phyloP scores from a whole-genome alignment of 1,140 invertebrate genomes.

The Drosophila kohkoa region DNA sequence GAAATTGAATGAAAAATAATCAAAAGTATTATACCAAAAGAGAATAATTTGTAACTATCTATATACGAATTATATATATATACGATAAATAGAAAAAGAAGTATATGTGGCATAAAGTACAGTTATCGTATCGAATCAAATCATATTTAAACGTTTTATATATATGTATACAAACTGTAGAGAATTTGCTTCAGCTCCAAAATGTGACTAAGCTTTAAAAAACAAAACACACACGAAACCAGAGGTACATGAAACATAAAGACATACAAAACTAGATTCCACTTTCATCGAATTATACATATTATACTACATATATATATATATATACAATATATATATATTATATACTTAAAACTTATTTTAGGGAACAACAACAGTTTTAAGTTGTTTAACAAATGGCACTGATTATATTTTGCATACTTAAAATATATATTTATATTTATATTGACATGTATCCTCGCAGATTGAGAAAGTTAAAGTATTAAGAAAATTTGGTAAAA shows the following conservation, averaged over 20 bases:
- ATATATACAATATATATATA: constrained; percentile 16
- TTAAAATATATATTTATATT: constrained; percentile 29
- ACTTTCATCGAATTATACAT: constrained; percentile 43
- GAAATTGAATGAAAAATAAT: constrained; percentile 34
- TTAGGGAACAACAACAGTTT: constrained; percentile 44
- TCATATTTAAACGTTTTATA: constrained; percentile 71
- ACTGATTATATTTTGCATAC: constrained; percentile 56
- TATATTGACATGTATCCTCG: not conserved
- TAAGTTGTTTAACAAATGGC: constrained; percentile 42
- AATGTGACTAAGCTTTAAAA: constrained; percentile 43
- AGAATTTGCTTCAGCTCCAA: constrained; percentile 42
- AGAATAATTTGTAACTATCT: constrained; percentile 68
- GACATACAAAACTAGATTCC: constrained; percentile 25
- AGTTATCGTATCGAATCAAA: constrained; percentile 51
- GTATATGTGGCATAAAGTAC: constrained; percentile 46
- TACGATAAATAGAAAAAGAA: constrained; percentile 15
- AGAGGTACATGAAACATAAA: constrained; percentile 20
- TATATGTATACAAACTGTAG: constrained; percentile 70
- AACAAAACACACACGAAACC: constrained; percentile 28
- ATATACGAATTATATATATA: constrained; percentile 49
- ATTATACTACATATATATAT: constrained; percentile 25
- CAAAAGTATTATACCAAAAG: constrained; percentile 58
- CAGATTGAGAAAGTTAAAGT: not conserved
- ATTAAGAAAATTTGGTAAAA: too few species aligned
- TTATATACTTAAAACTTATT: constrained; percentile 14